phyloP scores from a whole-genome alignment of 2,113 vertebrate species.

The Pungitius pungitius region DNA sequence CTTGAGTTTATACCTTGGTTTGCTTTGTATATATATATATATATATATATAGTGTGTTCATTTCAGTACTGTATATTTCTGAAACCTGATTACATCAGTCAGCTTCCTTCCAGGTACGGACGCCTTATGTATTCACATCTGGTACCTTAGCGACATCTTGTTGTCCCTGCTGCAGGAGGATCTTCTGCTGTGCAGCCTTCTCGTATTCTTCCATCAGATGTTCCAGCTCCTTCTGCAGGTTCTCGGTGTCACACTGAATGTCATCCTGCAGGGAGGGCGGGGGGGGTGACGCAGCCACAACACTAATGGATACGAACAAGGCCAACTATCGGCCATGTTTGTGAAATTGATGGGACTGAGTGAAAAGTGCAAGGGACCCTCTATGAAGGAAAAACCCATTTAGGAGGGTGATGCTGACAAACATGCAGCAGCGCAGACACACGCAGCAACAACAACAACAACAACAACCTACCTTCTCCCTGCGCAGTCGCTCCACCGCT shows the following conservation, averaged over 20 bases:
- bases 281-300: conserved; percentile 7
- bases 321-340: conserved; percentile 14
- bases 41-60: background rate
- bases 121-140: background rate
- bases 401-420: conserved; percentile 18
- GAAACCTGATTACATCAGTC: background rate
- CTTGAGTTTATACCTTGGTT: background rate
- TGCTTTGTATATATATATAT: background rate
- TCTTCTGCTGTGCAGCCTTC: conserved; percentile 60
- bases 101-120: background rate
- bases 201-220: conserved; percentile 60
- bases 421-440: conserved; percentile 31
- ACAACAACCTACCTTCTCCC: conserved; percentile 70
- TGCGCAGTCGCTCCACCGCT: conserved; percentile 70
- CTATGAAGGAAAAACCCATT: conserved; percentile 9
- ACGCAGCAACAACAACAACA: conserved; percentile 11
- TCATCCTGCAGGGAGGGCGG: conserved; percentile 66
- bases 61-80: background rate
- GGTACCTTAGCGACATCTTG: conserved; percentile 76
- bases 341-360: background rate
- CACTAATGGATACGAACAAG: conserved; percentile 17
- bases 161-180: conserved; percentile 59
- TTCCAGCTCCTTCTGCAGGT: conserved; percentile 66
- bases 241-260: conserved; percentile 61
- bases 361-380: conserved; percentile 4